Percentiles rank a stretch among this genome's conserved stretches.
Conservation (phyloP, 2,797 vertebrate genomes). For the Syngnathus acus region DNA sequence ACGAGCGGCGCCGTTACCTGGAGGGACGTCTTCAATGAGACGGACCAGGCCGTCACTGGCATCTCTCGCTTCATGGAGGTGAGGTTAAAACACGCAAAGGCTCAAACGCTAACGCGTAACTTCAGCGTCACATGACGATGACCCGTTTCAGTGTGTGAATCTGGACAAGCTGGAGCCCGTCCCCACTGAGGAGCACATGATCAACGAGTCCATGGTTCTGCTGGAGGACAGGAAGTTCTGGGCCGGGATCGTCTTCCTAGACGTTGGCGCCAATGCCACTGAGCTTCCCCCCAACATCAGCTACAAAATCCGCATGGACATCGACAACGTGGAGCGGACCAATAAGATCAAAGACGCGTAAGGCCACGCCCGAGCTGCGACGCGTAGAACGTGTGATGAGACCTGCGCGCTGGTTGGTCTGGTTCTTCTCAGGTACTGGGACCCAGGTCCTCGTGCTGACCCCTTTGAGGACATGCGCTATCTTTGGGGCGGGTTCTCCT, state of each 20-base stretch:
- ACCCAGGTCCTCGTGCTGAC: constrained; percentile 92
- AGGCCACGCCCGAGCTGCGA: constrained; percentile 19
- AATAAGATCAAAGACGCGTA: constrained; percentile 97
- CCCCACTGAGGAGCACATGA: constrained; percentile 77
- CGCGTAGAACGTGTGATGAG: not conserved
- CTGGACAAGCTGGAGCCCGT: constrained; percentile 88
- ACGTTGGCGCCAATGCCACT: constrained; percentile 64
- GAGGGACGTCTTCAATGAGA: constrained; percentile 90
- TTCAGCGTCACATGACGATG: not conserved
- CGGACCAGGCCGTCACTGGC: constrained; percentile 79
- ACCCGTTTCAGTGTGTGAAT: constrained; percentile 80
- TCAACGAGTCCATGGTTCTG: constrained; percentile 84
- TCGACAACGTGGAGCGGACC: constrained; percentile 94
- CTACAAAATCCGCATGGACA: constrained; percentile 98
- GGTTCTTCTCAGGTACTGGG: constrained; percentile 80
- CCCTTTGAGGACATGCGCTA: constrained; percentile 96
- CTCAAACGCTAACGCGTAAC: too few species aligned
- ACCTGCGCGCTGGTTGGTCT: not conserved
- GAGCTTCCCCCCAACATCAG: constrained; percentile 80
- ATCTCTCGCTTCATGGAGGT: constrained; percentile 96
- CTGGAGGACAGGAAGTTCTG: constrained; percentile 89
- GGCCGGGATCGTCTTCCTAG: constrained; percentile 89
- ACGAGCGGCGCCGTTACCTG: constrained; percentile 72
- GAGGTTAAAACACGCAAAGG: constrained; percentile 20
- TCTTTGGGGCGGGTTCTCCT: constrained; percentile 91